Conservation (phyloP, 1,140 invertebrate species). For the Drosophila sulfurigaster region DNA sequence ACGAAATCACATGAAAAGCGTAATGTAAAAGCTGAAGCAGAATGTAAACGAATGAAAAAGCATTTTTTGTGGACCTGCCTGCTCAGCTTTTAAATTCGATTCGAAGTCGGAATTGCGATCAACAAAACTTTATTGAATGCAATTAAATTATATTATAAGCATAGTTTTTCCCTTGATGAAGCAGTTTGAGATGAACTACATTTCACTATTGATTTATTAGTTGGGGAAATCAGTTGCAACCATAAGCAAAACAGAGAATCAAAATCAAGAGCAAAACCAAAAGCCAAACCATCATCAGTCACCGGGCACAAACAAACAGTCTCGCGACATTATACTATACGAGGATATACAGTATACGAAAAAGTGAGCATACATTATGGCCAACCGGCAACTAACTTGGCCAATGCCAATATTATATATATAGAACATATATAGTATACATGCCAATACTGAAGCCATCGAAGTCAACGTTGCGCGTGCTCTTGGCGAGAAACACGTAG, state of each 20-base stretch:
- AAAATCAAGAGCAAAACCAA: constrained; percentile 39
- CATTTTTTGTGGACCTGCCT: background rate
- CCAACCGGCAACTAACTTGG: constrained; percentile 30
- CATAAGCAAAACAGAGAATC: constrained; percentile 32
- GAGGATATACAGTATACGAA: constrained; percentile 44
- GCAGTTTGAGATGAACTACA: constrained; percentile 12
- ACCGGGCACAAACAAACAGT: constrained; percentile 67
- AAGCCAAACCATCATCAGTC: constrained; percentile 73
- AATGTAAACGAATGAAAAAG: background rate
- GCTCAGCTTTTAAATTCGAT: too few species aligned
- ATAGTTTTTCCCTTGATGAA: background rate
- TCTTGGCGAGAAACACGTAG: constrained; percentile 74
- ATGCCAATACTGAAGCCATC: background rate
- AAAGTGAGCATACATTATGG: constrained; percentile 57
- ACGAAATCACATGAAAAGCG: background rate
- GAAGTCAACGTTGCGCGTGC: constrained; percentile 58
- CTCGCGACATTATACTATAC: constrained; percentile 25
- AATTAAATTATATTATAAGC: too few species aligned
- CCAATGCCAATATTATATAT: background rate
- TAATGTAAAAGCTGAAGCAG: background rate
- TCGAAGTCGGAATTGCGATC: too few species aligned
- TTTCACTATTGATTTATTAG: constrained; percentile 68
- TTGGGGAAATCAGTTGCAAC: constrained; percentile 13
- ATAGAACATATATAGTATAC: too few species aligned
- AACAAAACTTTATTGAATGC: too few species aligned